Conservation (phyloP, 2,888 invertebrate species). For the Thysanoteuthis rhombus region DNA sequence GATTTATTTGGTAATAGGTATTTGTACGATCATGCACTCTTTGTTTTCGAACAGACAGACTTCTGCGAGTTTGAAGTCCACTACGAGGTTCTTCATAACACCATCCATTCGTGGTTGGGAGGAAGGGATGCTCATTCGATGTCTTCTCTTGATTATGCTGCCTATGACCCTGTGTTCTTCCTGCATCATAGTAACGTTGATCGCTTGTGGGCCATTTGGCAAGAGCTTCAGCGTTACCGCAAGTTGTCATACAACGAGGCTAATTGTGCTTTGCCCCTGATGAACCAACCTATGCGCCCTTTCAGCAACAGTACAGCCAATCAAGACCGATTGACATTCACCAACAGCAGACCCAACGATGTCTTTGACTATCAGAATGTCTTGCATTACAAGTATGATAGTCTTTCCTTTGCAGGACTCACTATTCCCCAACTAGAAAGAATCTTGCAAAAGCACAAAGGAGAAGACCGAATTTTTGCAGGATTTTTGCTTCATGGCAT, state of each 20-base stretch:
- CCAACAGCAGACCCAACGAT: conserved; percentile 36
- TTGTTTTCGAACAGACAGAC: conserved; percentile 33
- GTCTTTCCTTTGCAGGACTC: conserved; percentile 39
- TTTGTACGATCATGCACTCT: conserved; percentile 25
- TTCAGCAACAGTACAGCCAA: conserved; percentile 35
- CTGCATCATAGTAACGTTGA: conserved; percentile 33
- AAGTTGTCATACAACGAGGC: conserved; percentile 37
- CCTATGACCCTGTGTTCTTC: conserved; percentile 34
- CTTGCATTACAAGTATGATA: conserved; percentile 34
- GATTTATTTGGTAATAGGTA: conserved; percentile 23
- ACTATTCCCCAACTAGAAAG: conserved; percentile 37
- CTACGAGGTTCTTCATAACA: conserved; percentile 34
- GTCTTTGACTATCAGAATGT: conserved; percentile 38
- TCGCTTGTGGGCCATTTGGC: conserved; percentile 42
- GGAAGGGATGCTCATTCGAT: conserved; percentile 28
- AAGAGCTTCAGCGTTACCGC: conserved; percentile 35
- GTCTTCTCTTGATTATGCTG: conserved; percentile 33
- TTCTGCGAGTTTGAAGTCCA: conserved; percentile 36
- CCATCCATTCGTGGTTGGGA: conserved; percentile 33
- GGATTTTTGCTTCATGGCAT: conserved; percentile 34
- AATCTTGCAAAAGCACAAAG: background rate
- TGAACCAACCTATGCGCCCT: conserved; percentile 36
- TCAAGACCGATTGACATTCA: conserved; percentile 34
- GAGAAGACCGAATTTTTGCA: conserved; percentile 31
- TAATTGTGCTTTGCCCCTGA: conserved; percentile 37